These are phyloP conservation scores for Synanthedon myopaeformis DNA, from an alignment of 2,888 invertebrate species.

Conservation along the genomic window DNA sequence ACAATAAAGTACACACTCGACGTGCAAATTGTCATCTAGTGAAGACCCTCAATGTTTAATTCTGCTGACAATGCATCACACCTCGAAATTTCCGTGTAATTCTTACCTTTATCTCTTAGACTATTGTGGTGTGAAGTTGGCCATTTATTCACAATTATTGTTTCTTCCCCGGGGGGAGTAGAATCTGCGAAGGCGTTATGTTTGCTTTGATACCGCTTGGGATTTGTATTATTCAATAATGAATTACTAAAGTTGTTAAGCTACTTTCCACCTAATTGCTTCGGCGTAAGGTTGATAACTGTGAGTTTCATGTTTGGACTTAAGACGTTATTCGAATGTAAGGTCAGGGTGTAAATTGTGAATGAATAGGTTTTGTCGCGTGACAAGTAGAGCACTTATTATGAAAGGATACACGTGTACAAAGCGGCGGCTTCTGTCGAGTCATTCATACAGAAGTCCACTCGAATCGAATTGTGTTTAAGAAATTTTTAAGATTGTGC, in stretches of 20 bases:
- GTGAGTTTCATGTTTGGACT: background rate
- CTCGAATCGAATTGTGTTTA: background rate
- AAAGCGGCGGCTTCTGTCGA: conserved; percentile 11
- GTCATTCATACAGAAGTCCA: conserved; percentile 11
- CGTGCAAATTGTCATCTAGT: conserved; percentile 64
- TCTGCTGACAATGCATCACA: conserved; percentile 47
- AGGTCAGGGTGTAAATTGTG: conserved; percentile 35
- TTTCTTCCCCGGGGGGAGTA: conserved; percentile 44
- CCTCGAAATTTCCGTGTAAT: conserved; percentile 65
- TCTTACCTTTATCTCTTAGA: conserved; percentile 54
- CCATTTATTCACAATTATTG: conserved; percentile 61
- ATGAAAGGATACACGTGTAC: conserved; percentile 10
- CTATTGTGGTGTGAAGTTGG: conserved; percentile 55
- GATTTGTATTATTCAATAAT: conserved; percentile 15
- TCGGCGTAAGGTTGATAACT: conserved; percentile 3
- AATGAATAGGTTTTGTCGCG: conserved; percentile 56
- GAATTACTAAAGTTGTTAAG: background rate
- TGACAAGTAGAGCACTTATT: conserved; percentile 49
- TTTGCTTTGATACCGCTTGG: conserved; percentile 49
- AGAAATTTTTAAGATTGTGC: background rate
- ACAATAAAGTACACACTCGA: conserved; percentile 46
- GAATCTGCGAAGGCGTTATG: conserved; percentile 48
- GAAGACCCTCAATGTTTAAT: conserved; percentile 19
- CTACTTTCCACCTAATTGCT: conserved; percentile 8
- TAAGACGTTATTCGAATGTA: conserved; percentile 5